Base-by-base conservation (phyloP, 1,140 invertebrate genomes). In the Manduca sexta region DNA sequence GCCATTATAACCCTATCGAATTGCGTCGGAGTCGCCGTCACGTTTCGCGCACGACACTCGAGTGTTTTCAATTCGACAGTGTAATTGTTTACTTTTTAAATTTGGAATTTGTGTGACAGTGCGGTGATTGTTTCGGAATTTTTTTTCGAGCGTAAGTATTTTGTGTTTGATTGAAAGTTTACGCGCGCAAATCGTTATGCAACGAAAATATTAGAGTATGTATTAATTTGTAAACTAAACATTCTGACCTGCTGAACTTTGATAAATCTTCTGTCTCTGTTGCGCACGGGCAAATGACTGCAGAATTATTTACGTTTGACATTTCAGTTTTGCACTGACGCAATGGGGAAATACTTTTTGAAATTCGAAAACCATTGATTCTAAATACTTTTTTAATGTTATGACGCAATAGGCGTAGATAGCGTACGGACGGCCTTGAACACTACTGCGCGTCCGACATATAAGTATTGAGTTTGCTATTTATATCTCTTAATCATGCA, bases 171-270 rank as follows among this genome's bases (percentile, higher is more conserved):
- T 15, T 15, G 35, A 14, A 37, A 15, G 16, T 37, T 3, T 2
- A 15, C 12, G 35, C 13, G 6, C 16, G 11, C 16, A n/a, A 13
- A 12, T 13, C 14, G 10, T 7, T 37, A 14, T 14, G 16, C 11
- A 37, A 15, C 11, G 10, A 34, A 10, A 15, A 15, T 37, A 37
- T n/a, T n/a, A n/a, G n/a, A n/a, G n/a, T n/a, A n/a, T n/a, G n/a
- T n/a, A n/a, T n/a, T n/a, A n/a, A n/a, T n/a, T n/a, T n/a, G n/a
- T n/a, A n/a, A n/a, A n/a, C n/a, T n/a, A n/a, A n/a, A n/a, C n/a
- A 11, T 40, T 5, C 38, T 40, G 38, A 40, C 38, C 38, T 40
- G 38, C 17, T 40, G 38, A 40, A 40, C 38, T 40, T 40, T 40
- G 38, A 40, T 40, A 17, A 18, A 4, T 17, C 17, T 1, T 12